phyloP scores from a whole-genome alignment of 2,888 invertebrate genomes.

The Pollenia griseotomentosa region DNA sequence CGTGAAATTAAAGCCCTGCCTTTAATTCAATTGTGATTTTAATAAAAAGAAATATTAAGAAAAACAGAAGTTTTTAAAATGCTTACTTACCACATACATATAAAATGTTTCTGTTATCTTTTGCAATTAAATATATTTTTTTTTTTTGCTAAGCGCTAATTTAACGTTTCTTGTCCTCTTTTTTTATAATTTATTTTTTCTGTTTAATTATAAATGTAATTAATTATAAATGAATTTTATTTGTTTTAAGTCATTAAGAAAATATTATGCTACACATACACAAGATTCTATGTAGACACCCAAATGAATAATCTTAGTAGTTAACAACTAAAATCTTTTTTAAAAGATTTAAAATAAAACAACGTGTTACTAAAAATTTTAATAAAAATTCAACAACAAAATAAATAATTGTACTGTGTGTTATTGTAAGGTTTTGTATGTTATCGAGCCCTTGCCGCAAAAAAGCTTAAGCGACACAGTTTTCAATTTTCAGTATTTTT shows the following conservation, averaged over 20 bases:
- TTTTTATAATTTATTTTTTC: not conserved
- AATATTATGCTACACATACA: constrained; percentile 9
- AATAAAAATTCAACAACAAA: constrained; percentile 20
- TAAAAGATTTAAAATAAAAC: constrained; percentile 38
- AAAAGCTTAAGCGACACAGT: too few relatives aligned
- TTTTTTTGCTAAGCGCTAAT: constrained; percentile 30
- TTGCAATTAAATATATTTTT: not conserved
- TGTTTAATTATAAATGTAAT: constrained; percentile 48
- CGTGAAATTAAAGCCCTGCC: constrained; percentile 78
- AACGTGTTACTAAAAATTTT: constrained; percentile 51
- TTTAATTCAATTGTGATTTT: constrained; percentile 81
- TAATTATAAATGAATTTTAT: constrained; percentile 52
- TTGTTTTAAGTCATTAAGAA: constrained; percentile 29
- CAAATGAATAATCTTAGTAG: constrained; percentile 22
- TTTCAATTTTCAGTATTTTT: too few relatives aligned
- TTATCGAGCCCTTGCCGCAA: too few relatives aligned
- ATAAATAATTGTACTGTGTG: not conserved
- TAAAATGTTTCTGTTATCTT: constrained; percentile 6
- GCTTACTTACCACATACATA: constrained; percentile 2
- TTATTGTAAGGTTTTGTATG: not conserved
- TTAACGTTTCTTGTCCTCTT: constrained; percentile 18
- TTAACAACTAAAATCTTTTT: constrained; percentile 17
- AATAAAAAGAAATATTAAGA: constrained; percentile 1
- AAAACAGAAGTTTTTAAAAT: constrained; percentile 7
- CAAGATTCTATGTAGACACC: not conserved